Evolutionary conservation across 23 tunicate species (phyloP), one percentile per base, ranked within the genome.

Genomic region (Styela clava): DNA sequence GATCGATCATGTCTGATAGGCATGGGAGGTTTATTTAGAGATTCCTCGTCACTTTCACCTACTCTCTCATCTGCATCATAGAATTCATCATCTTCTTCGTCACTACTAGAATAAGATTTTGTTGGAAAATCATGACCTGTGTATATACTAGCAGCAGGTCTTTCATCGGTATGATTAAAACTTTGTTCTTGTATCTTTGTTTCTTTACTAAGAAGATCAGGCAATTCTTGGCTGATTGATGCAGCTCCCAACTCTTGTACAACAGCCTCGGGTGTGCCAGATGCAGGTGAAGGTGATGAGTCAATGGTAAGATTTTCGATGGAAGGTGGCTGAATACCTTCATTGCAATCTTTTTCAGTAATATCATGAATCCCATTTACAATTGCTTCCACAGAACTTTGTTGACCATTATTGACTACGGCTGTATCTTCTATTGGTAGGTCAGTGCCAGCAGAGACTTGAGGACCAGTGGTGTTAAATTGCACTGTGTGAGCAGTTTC

Each of bases 51-150:
- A 33, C 29, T 76, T 1, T 52, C 65, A 1, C 29, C 35, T 5
- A 86, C 61, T 23, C 73, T 86, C 35, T 88, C 93, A 61, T 88
- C 93, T 2, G 98, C 98, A 64, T 93, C 98, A 69, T 77, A 87
- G 44, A 93, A 93, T 32, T 93, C 91, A 36, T 85, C 91, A 9
- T 35, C 86, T n/a, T 69, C 79, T 35, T 93, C 98, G 63, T 88
- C 93, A 63, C 93, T 93, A 33, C 93, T 87, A 29, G 98, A 93
- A 71, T 87, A 93, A 1, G 93, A 87, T 28, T 69, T 84, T 0
- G 77, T 31, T 28, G 98, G 98, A 65, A 88, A 86, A 62, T 62
- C 78, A 2, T 35, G 28, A 24, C 25, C 74, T 19, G 83, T 0
- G 24, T 23, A 76, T 16, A 24, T 16, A 22, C 68, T 24, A n/a